Evolutionary conservation across 1,140 invertebrate species (phyloP).

Genomic region (Heliconius hermathena): DNA sequence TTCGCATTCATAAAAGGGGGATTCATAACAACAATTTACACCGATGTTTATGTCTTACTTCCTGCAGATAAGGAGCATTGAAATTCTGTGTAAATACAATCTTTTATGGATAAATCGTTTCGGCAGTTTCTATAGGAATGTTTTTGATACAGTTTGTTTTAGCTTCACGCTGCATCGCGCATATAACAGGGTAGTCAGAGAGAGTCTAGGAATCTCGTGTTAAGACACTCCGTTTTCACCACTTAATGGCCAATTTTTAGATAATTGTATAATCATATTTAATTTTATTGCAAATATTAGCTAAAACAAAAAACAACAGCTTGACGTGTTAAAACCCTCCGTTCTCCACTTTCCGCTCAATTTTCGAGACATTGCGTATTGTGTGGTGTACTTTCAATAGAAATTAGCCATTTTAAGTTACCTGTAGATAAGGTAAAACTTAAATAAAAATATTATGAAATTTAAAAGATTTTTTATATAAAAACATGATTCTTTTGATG

Average conservation of each 20-base stretch:
- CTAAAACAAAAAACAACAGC: too few relatives aligned
- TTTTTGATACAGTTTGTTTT: background rate
- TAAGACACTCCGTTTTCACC: too few relatives aligned
- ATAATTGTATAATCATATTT: too few relatives aligned
- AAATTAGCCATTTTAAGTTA: background rate
- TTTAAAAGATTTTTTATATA: background rate
- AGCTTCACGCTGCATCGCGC: too few relatives aligned
- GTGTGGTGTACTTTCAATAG: background rate
- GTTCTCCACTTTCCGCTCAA: too few relatives aligned
- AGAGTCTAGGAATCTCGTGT: background rate
- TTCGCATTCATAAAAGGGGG: slow-evolving; percentile 37
- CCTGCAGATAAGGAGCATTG: slow-evolving; percentile 62
- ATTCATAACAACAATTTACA: slow-evolving; percentile 66
- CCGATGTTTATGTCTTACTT: slow-evolving; percentile 60
- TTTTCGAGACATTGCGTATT: too few relatives aligned
- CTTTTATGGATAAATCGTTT: slow-evolving; percentile 18
- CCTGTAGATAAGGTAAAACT: background rate
- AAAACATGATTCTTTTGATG: slow-evolving; percentile 5
- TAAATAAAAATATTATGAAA: background rate
- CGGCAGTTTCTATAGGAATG: background rate
- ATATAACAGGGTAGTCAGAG: too few relatives aligned
- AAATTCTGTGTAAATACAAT: slow-evolving; percentile 62
- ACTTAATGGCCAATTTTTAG: too few relatives aligned
- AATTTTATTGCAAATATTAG: too few relatives aligned
- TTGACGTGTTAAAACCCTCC: too few relatives aligned